These are phyloP conservation scores for Cheilosia pagana DNA, from an alignment of 2,888 invertebrate genomes.

Conservation along the genomic window DNA sequence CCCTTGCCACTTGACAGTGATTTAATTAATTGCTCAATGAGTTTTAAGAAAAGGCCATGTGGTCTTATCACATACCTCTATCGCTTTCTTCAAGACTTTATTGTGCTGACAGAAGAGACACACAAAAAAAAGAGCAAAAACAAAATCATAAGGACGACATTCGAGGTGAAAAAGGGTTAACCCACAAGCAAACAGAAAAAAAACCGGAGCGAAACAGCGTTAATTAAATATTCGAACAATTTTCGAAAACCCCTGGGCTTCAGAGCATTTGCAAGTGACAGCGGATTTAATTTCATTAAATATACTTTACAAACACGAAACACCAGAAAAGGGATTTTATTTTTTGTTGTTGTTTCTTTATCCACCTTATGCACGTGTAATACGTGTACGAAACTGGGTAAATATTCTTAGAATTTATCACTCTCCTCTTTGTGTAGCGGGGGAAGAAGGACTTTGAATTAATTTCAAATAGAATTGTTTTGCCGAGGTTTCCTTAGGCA, in stretches of 20 bases:
- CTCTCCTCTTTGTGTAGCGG: not conserved
- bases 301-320: conserved; percentile 21
- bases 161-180: not conserved
- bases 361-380: not conserved
- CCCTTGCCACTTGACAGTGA: conserved; percentile 33
- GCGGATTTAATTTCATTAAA: conserved; percentile 46
- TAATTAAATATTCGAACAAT: conserved; percentile 45
- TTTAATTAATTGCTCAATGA: conserved; percentile 54
- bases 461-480: not conserved
- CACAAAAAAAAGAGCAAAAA: conserved; percentile 3
- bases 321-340: conserved; percentile 7
- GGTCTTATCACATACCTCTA: conserved; percentile 25
- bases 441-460: conserved; percentile 6
- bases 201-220: conserved; percentile 14
- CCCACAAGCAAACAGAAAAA: not conserved
- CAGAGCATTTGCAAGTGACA: conserved; percentile 51
- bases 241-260: conserved; percentile 2
- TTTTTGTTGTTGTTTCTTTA: not conserved
- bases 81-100: not conserved
- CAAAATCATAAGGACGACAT: conserved; percentile 4
- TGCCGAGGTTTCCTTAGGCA: not conserved
- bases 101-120: not conserved
- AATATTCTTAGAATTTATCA: conserved; percentile 5
- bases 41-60: conserved; percentile 22
- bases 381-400: conserved; percentile 4